Evolutionary conservation across 2,797 vertebrate genomes (phyloP), one percentile per base, ranked within the genome.

Genomic region (Phyllotis vaccarum): DNA sequence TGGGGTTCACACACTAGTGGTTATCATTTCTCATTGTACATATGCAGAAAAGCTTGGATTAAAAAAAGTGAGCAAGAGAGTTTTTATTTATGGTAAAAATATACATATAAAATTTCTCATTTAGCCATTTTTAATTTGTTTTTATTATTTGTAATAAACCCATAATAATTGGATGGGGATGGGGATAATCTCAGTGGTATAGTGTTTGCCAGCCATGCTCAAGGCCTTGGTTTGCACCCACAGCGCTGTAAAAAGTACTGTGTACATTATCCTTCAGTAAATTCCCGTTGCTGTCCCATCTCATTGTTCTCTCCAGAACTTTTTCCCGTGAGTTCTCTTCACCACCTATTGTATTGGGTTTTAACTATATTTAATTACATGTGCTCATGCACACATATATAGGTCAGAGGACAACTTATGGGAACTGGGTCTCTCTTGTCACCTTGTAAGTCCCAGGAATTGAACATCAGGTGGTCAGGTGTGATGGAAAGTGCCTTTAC

Each of bases 21-120:
- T 49, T 60, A 66, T 10, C 64, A 12, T 16, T 89, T 83, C 78
- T 80, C 49, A 46, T 27, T 56, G 27, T 31, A 29, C 1, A 0
- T 27, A 70, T 7, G 46, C 66, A 81, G 83, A 74, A 58, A 70
- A 54, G 82, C 13, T 37, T 89, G 70, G 40, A 64, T 80, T 52
- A 31, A 74, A 3, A 87, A 85, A 91, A 79, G 49, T 34, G 14
- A 86, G 22, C 68, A 79, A 83, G 37, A 60, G 54, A 52, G 34
- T 68, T 78, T 81, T 85, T 86, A 76, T 60, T 70, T 40, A 34
- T 16, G 17, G 9, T 49, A 93, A 90, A 90, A 49, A 90, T 80
- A 60, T 29, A 56, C 17, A 34, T 34, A 85, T 75, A 60, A 87
- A 75, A 68, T 34, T 31, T 49, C 72, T 40, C 66, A 75, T 60